Evolutionary conservation across 2,113 vertebrate species (phyloP).

Genomic region (Charadrius vociferus): DNA sequence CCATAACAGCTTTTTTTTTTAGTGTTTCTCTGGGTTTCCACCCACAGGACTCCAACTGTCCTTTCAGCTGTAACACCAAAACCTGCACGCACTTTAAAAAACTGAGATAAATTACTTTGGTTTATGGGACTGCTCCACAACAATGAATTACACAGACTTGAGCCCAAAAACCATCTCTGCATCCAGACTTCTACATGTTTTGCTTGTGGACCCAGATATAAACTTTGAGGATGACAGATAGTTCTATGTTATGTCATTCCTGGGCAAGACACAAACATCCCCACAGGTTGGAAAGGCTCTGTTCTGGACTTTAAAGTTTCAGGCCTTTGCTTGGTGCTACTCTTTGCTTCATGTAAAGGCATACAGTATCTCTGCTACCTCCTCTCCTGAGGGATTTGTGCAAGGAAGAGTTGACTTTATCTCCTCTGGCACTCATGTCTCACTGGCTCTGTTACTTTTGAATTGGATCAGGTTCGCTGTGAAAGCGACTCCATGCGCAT

Average conservation of each 20-base stretch:
- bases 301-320: background rate
- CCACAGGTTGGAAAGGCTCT: background rate
- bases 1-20: background rate
- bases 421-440: background rate
- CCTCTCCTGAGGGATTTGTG: background rate
- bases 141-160: background rate
- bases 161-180: background rate
- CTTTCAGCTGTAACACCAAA: background rate
- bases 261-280: background rate
- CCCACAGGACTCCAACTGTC: background rate
- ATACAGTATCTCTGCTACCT: background rate
- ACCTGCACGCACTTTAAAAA: background rate
- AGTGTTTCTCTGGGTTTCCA: background rate
- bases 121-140: background rate
- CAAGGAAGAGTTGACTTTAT: background rate
- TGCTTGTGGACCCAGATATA: background rate
- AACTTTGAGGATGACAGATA: background rate
- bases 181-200: background rate
- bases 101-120: background rate
- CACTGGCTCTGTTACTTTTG: background rate
- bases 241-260: background rate
- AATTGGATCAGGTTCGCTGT: background rate
- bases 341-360: background rate
- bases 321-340: background rate
- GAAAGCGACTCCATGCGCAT: background rate